Evolutionary conservation across 2,113 vertebrate genomes (phyloP).

Genomic region (Heterocephalus glaber): DNA sequence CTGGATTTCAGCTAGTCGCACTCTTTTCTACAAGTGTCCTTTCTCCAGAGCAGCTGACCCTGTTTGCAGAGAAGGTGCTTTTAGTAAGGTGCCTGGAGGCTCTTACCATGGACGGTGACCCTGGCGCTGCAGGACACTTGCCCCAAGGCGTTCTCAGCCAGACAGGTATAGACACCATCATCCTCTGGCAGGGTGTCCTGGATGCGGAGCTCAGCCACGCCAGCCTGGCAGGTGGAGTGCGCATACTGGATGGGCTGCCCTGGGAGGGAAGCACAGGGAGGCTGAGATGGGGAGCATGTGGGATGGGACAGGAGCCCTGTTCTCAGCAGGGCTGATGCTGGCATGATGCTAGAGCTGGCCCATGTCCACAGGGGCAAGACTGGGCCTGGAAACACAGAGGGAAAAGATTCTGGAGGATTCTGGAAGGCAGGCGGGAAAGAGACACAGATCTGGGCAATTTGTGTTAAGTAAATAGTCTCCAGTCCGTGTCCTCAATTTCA

Average conservation of each 20-base stretch:
- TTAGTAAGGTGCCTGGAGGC: background rate
- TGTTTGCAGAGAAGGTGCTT: background rate
- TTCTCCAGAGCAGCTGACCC: background rate
- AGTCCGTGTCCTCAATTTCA: background rate
- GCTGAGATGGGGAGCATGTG: background rate
- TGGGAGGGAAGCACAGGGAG: slow-evolving; percentile 73
- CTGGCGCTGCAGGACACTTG: slow-evolving; percentile 87
- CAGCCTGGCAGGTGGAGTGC: slow-evolving; percentile 84
- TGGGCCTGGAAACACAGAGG: background rate
- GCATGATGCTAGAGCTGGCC: background rate
- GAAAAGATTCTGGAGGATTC: background rate
- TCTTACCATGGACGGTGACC: slow-evolving; percentile 89
- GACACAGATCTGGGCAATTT: background rate
- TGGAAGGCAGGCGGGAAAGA: background rate
- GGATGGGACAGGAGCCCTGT: rapidly evolving
- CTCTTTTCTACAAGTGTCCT: background rate
- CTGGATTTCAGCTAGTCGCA: background rate
- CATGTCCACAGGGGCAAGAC: background rate
- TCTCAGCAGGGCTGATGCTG: background rate
- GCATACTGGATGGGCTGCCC: slow-evolving; percentile 89
- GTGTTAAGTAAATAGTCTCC: background rate
- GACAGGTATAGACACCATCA: slow-evolving; percentile 88
- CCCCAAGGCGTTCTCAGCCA: slow-evolving; percentile 88
- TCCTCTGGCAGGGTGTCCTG: slow-evolving; percentile 88
- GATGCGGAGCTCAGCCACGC: slow-evolving; percentile 85